Evolutionary conservation across 2,113 vertebrate genomes (phyloP), one percentile per base, ranked within the genome.

Genomic region (Notiomystis cincta): DNA sequence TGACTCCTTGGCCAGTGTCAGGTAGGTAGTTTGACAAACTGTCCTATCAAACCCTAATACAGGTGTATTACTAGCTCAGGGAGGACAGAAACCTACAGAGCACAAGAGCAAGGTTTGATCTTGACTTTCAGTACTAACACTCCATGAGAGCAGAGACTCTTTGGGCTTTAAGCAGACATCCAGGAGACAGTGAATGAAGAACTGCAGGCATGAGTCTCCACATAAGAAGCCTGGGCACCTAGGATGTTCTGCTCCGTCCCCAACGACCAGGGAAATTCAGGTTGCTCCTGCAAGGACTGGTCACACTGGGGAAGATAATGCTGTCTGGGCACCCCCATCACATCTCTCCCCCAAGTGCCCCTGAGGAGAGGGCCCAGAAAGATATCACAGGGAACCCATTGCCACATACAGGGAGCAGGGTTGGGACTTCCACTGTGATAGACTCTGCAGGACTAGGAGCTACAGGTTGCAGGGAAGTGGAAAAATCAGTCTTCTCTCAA

Each of bases 401-500:
- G n/a, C 37, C 30, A 30, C 37, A 17, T 0, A 33, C 3, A 5
- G 15, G 10, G 3, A 76, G 13, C 33, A 57, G 30, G 20, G 27
- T 1, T 78, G n/a, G 60, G 65, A 67, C 15, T 67, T 62, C 11
- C 42, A 89, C 47, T 30, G 2, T 21, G 53, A 42, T 13, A 67
- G n/a, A 51, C 23, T 18, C 15, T 13, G 42, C 15, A 64, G 54
- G 50, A 38, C 11, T 21, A 38, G 60, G n/a, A 73, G 23, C 13
- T 35, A n/a, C 3, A 1, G 1, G 4, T 22, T 33, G 13, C 23
- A 7, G 10, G 14, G 13, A 13, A 42, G 7, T 31, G 40, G 35
- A 60, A 66, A 38, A 67, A 62, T 16, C 44, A n/a, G 31, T 28
- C 24, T 10, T 69, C 24, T 13, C 31, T 62, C 27, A 4, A 38